Evolutionary conservation across 2,113 vertebrate genomes (phyloP), one percentile per base, ranked within the genome.

Genomic region (Phaetusa simplex): DNA sequence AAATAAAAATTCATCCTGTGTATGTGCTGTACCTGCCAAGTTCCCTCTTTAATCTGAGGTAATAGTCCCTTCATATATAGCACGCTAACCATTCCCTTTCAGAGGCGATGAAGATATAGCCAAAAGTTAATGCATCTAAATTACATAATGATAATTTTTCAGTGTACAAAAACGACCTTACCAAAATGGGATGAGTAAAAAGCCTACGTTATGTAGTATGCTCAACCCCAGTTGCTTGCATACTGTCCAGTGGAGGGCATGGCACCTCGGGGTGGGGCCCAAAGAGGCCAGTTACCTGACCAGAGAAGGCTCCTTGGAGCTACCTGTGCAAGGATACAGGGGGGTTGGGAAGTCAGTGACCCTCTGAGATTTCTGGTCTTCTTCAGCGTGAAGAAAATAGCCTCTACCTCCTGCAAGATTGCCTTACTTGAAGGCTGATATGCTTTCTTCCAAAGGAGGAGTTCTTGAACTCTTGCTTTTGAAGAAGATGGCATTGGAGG

Each of bases 121-220:
- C 59, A 88, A 47, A 78, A 94, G 64, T 71, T 86, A 90, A 89
- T 86, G 76, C 70, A 52, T 38, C 61, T 62, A 62, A 92, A 96
- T 95, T 56, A 45, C n/a, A 59, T 71, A 82, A 76, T 76, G 66
- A 74, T 82, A 55, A 83, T 79, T 86, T 86, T 82, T 94, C 84
- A 32, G 23, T 47, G 36, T 61, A 30, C 55, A 47, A 67, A 89
- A 81, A 58, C n/a, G 49, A 85, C 58, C 34, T 86, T 70, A 72
- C 38, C 78, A 45, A 62, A 92, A 84, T 14, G 11, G 29, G 18
- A 86, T 73, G 52, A 94, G 42, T 42, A 45, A 76, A 38, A 80
- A 69, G 2, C 19, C 9, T 55, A 16, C 38, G 29, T 86, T 34
- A 80, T 0, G 0, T 17, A 42, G 16, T 32, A 12, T 11, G 7